Percentiles rank a stretch among this genome's conserved stretches.
These are phyloP conservation scores for Eupithecia subumbrata DNA, from an alignment of 2,888 invertebrate species.

Conservation along the genomic window DNA sequence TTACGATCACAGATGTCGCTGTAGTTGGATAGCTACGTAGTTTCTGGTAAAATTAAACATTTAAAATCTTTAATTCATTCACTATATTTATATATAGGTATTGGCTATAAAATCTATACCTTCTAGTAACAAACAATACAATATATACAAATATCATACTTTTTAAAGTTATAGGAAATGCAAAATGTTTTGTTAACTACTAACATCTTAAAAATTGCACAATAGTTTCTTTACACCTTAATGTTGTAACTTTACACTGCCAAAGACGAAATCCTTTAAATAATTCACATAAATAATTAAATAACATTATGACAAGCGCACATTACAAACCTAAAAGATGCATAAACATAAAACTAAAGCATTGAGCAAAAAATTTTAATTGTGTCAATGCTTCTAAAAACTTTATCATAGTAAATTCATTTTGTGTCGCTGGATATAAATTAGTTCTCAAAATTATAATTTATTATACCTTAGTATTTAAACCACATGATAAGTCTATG, in stretches of 20 bases:
- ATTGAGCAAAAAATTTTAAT: constrained; percentile 29
- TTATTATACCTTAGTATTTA: neutral
- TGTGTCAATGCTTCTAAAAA: neutral
- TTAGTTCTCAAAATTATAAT: constrained; percentile 6
- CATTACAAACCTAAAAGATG: neutral
- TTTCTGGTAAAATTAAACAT: neutral
- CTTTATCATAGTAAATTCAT: constrained; percentile 2
- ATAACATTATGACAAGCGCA: constrained; percentile 13
- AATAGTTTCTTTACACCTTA: neutral
- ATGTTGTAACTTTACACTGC: neutral
- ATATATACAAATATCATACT: constrained; percentile 52
- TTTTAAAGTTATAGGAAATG: constrained; percentile 5
- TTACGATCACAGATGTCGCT: neutral
- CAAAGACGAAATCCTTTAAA: neutral
- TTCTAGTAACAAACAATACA: constrained; percentile 29
- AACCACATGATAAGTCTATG: constrained; percentile 1
- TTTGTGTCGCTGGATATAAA: constrained; percentile 18
- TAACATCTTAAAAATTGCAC: constrained; percentile 1
- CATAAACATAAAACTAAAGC: neutral
- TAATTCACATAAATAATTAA: neutral
- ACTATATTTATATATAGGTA: constrained; percentile 50
- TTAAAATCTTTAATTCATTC: constrained; percentile 17
- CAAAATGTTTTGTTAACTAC: neutral
- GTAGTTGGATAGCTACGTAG: neutral
- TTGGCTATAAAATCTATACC: constrained; percentile 55